Percentiles rank a stretch among this genome's conserved stretches.
These are phyloP conservation scores for Protobothrops mucrosquamatus DNA, from an alignment of 2,113 vertebrate genomes.

Conservation along the genomic window DNA sequence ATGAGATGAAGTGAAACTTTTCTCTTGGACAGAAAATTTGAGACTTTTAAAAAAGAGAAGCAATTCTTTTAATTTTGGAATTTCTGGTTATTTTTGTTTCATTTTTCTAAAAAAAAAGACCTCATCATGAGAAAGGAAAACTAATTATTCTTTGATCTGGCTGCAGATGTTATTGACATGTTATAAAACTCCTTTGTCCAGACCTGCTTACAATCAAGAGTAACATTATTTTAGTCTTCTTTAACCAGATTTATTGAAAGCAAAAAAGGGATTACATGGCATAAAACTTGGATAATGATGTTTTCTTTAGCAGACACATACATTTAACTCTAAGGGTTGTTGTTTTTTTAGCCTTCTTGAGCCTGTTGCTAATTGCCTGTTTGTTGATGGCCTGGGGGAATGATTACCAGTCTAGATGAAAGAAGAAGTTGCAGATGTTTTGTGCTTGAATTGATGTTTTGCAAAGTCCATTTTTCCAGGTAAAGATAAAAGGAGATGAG, in stretches of 20 bases:
- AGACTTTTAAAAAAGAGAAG: neutral
- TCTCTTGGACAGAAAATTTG: neutral
- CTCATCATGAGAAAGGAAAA: neutral
- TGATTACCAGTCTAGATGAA: neutral
- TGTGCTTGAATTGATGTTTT: neutral
- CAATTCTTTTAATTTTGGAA: neutral
- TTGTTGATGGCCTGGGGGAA: neutral
- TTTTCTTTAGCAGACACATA: neutral
- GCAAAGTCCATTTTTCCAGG: neutral
- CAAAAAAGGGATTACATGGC: neutral
- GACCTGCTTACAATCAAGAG: neutral
- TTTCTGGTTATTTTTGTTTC: neutral
- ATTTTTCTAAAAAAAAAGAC: neutral
- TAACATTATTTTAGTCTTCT: neutral
- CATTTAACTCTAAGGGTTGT: neutral
- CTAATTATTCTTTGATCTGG: neutral
- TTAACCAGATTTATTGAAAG: neutral
- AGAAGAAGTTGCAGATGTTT: neutral
- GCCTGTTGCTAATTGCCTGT: neutral
- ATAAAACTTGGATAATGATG: neutral
- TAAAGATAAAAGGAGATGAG: neutral
- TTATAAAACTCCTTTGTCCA: neutral
- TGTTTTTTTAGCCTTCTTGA: neutral
- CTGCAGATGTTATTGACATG: neutral
- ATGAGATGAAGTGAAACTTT: neutral